Evolutionary conservation across 2,888 invertebrate genomes (phyloP), one percentile per base, ranked within the genome.

Genomic region (Campoplex nolae): DNA sequence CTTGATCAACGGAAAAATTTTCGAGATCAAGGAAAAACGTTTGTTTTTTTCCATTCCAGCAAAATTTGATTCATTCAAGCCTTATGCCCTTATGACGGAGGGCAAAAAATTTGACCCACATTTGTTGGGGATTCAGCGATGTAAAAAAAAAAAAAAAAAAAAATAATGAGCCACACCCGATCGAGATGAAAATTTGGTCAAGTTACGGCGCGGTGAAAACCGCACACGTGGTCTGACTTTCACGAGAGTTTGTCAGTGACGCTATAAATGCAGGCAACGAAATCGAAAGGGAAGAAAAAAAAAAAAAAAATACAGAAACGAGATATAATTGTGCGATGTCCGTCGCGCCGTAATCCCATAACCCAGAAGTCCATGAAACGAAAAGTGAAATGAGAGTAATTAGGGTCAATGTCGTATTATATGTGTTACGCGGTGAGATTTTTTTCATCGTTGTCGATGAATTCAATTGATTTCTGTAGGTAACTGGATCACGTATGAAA

Each of bases 361-460:
- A 42, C 74, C 73, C 73, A 65, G 35, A 18, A 75, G 77, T 78
- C 77, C 78, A 45, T 68, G 83, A 75, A 51, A 78, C 82, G 48
- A 68, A 48, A 71, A 67, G 78, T 79, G 67, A 78, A 78, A 83
- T 83, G 70, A 35, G 71, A 76, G 71, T 83, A 83, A 86, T 83
- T 80, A 76, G 83, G 86, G 83, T 83, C 79, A 86, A 86, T 83
- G 79, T 83, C 86, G 83, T 35, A 65, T 70, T 75, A 51, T 62
- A 18, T 56, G 54, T 54, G 75, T 68, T 82, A 75, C 54, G 54
- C 77, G 62, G 48, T 45, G 67, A 67, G 18, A 81, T 51, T 54
- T 62, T 42, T 62, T 42, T 83, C 67, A 65, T 68, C 48, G 54
- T 23, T 74, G 67, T 71, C 62, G 6, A n/a, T 70, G 35, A 56